Evolutionary conservation across 2,797 vertebrate genomes (phyloP).

Genomic region (Todus mexicanus): DNA sequence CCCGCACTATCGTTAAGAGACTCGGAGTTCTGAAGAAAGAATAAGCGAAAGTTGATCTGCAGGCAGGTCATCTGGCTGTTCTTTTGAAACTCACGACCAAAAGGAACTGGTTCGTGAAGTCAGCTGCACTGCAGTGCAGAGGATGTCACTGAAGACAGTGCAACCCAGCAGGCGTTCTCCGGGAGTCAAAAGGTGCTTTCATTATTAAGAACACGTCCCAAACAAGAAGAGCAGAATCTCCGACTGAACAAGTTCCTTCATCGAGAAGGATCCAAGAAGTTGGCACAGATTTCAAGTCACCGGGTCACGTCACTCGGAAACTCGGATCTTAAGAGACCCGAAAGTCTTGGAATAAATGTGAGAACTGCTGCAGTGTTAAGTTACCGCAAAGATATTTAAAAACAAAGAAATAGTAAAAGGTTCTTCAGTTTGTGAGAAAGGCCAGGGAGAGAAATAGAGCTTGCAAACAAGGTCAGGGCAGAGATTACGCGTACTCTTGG

Average conservation of each 20-base stretch:
- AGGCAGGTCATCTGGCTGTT: neutral
- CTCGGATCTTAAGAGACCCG: neutral
- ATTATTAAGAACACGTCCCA: neutral
- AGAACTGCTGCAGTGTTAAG: neutral
- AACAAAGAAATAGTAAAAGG: neutral
- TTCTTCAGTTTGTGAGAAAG: neutral
- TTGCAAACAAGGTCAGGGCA: neutral
- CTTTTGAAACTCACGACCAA: neutral
- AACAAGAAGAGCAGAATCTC: neutral
- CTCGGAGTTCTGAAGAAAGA: neutral
- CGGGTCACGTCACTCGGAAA: neutral
- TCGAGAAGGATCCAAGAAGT: neutral
- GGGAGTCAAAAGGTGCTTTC: neutral
- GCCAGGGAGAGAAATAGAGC: neutral
- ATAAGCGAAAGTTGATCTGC: neutral
- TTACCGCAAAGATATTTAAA: neutral
- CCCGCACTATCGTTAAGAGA: neutral
- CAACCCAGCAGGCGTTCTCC: neutral
- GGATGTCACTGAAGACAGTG: neutral
- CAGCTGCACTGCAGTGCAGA: neutral
- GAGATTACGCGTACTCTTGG: neutral
- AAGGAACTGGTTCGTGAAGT: neutral
- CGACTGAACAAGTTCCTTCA: neutral
- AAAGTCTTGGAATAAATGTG: neutral
- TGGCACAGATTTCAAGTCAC: neutral